These are phyloP conservation scores for Megaceryle torquata DNA, from an alignment of 2,113 vertebrate species.

Conservation along the genomic window DNA sequence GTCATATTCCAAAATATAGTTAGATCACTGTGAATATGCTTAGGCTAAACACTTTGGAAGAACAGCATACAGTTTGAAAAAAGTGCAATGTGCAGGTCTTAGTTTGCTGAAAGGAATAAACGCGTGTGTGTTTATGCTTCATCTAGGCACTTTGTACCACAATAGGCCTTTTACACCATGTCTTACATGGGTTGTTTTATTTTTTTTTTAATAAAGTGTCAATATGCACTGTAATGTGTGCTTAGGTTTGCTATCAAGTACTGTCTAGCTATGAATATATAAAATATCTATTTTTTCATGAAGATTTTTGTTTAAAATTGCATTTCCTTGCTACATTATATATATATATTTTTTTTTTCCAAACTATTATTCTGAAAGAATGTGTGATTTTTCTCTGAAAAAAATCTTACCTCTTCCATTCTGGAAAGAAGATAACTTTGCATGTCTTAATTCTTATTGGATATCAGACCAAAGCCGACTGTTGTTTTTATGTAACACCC, in stretches of 20 bases:
- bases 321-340: background rate
- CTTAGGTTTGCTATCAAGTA: background rate
- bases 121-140: conserved; percentile 7
- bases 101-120: background rate
- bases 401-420: background rate
- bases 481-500: background rate
- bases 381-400: background rate
- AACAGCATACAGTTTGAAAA: background rate
- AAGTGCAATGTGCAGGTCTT: background rate
- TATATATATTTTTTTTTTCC: background rate
- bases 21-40: background rate
- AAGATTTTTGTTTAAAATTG: conserved; percentile 1
- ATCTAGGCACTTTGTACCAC: conserved; percentile 32
- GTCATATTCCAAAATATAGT: background rate
- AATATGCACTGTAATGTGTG: background rate
- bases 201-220: conserved; percentile 10
- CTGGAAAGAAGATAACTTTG: background rate
- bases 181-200: background rate
- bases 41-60: background rate
- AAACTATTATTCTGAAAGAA: background rate
- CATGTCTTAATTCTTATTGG: conserved; percentile 30
- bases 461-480: background rate
- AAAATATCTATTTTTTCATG: conserved; percentile 34
- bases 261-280: background rate
- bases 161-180: background rate